These are phyloP conservation scores for Hyperoplus immaculatus DNA, from an alignment of 2,797 vertebrate genomes.

Conservation along the genomic window DNA sequence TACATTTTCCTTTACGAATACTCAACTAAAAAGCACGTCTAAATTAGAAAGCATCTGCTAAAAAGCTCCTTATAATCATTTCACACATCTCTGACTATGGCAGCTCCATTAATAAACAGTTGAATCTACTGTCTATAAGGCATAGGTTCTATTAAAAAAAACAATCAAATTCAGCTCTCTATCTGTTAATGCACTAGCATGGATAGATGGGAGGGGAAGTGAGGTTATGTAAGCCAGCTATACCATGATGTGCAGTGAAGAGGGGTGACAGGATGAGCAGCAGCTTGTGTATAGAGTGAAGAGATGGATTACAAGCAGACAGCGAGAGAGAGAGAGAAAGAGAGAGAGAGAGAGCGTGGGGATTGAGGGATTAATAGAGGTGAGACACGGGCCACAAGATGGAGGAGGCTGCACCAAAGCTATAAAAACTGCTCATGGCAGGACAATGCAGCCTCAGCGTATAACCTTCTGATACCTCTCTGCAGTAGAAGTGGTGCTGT, in stretches of 20 bases:
- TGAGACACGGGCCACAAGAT: slow-evolving; percentile 40
- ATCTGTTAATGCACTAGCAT: slow-evolving; percentile 17
- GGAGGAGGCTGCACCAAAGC: slow-evolving; percentile 36
- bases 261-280: slow-evolving; percentile 36
- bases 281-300: slow-evolving; percentile 35
- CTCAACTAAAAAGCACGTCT: slow-evolving; percentile 3
- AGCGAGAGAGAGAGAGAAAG: slow-evolving; percentile 38
- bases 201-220: slow-evolving; percentile 11
- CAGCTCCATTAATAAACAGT: slow-evolving; percentile 15
- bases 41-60: slow-evolving; percentile 39
- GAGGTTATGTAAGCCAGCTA: slow-evolving; percentile 20
- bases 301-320: slow-evolving; percentile 55
- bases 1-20: background rate
- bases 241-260: slow-evolving; percentile 24
- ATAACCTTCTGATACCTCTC: slow-evolving; percentile 29
- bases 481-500: slow-evolving; percentile 10
- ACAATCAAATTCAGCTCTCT: slow-evolving; percentile 23
- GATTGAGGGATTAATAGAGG: slow-evolving; percentile 52
- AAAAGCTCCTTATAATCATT: slow-evolving; percentile 47
- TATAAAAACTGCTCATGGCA: slow-evolving; percentile 48
- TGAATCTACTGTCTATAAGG: background rate
- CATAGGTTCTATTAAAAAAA: background rate
- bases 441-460: slow-evolving; percentile 59
- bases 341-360: slow-evolving; percentile 36
- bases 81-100: slow-evolving; percentile 26